A percentile compares a stretch with the other conserved stretches of the same genome.
Conservation (phyloP, 2,797 vertebrate genomes). For the Buphagus erythrorhynchus region DNA sequence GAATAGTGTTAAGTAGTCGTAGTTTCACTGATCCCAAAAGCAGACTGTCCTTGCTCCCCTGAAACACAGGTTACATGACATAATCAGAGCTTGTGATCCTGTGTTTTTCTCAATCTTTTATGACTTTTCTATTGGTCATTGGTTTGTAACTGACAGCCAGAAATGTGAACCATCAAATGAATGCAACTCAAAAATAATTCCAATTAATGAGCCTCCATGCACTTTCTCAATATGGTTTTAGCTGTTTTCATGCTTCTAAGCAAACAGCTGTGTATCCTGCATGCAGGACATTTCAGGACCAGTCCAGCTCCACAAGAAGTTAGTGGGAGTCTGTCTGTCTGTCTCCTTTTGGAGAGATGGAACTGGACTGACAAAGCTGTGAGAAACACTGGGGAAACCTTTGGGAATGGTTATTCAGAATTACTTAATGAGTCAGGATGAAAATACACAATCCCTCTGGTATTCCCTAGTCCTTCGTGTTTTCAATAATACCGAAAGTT, state of each 20-base stretch:
- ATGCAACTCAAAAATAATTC: not conserved
- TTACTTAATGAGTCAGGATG: not conserved
- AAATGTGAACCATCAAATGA: not conserved
- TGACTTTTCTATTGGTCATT: not conserved
- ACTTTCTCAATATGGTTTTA: not conserved
- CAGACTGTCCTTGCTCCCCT: not conserved
- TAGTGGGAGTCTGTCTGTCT: not conserved
- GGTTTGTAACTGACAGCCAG: not conserved
- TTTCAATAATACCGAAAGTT: not conserved
- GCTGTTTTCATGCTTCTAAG: not conserved
- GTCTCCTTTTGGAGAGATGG: not conserved
- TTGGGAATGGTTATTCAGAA: not conserved
- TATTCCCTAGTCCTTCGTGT: not conserved
- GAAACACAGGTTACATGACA: not conserved
- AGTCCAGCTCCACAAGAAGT: not conserved
- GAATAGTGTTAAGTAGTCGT: not conserved
- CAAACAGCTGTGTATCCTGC: not conserved
- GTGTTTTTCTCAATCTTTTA: not conserved
- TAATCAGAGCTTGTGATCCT: not conserved
- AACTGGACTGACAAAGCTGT: not conserved
- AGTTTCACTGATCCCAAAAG: not conserved
- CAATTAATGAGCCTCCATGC: not conserved
- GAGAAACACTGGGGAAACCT: not conserved
- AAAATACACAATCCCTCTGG: not conserved
- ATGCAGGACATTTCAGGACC: not conserved